These are phyloP conservation scores for Petrosia ficiformis DNA, from an alignment of 37 sponge, comb jelly and placozoan genomes.

Conservation along the genomic window DNA sequence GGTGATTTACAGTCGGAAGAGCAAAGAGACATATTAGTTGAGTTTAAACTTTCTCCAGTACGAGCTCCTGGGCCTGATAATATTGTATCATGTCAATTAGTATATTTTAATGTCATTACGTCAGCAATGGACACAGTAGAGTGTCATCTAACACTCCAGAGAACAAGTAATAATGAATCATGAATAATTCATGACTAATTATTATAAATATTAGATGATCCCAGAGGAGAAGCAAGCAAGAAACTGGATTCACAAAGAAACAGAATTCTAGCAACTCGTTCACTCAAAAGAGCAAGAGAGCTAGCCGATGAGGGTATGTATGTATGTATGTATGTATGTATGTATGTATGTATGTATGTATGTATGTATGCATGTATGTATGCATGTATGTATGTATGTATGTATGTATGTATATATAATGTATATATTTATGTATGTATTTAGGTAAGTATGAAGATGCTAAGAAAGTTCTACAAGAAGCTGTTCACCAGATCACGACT, in stretches of 20 bases:
- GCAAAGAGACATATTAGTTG: constrained; percentile 78
- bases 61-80: constrained; percentile 8
- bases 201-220: constrained; percentile 27
- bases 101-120: constrained; percentile 88
- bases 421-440: background rate
- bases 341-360: background rate
- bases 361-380: background rate
- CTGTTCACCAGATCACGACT: constrained; percentile 9
- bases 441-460: constrained; percentile 38
- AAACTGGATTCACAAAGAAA: constrained; percentile 71
- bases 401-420: background rate
- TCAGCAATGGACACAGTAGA: constrained; percentile 49
- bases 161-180: constrained; percentile 21
- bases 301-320: constrained; percentile 58
- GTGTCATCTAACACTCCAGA: constrained; percentile 33
- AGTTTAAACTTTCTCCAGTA: constrained; percentile 59
- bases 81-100: constrained; percentile 42
- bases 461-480: constrained; percentile 10
- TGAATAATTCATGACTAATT: background rate
- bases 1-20: constrained; percentile 95
- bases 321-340: background rate
- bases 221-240: constrained; percentile 25
- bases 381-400: no score
- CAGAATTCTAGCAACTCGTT: constrained; percentile 51
- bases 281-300: constrained; percentile 64